These are phyloP conservation scores for Crocodylus rhombifer DNA, from an alignment of 2,797 vertebrate genomes.

Conservation along the genomic window DNA sequence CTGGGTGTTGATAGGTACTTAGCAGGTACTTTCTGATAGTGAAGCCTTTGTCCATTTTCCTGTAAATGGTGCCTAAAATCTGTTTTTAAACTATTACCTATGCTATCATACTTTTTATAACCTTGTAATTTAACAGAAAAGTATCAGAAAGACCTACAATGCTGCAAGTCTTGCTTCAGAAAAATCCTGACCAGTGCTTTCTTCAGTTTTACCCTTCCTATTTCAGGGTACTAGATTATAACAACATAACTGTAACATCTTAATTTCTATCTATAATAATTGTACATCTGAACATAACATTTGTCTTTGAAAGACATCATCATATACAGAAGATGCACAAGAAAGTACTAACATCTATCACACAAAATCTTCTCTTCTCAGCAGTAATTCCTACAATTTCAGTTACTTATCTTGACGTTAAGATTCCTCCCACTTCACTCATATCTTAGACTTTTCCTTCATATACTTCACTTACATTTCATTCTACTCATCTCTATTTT, in stretches of 20 bases:
- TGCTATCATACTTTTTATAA: fast-evolving
- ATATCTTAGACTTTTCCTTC: not conserved
- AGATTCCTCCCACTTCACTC: not conserved
- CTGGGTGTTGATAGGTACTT: not conserved
- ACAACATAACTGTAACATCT: not conserved
- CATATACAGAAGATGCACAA: not conserved
- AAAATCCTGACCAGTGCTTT: not conserved
- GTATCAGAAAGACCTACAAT: too few species aligned
- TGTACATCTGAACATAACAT: not conserved
- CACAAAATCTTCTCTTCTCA: not conserved
- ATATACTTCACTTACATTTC: not conserved
- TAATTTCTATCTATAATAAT: not conserved
- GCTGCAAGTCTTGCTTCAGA: too few species aligned
- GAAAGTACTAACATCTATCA: not conserved
- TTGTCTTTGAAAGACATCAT: not conserved
- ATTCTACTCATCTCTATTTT: not conserved
- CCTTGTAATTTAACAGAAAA: too few species aligned
- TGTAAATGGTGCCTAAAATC: fast-evolving
- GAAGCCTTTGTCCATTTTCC: fast-evolving
- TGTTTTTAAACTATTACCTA: not conserved
- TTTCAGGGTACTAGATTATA: not conserved
- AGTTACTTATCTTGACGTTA: not conserved
- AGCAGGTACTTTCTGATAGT: not conserved
- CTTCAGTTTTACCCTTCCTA: not conserved
- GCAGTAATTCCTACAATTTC: not conserved